Evolutionary conservation across 2,888 invertebrate genomes (phyloP), one percentile per base, ranked within the genome.

Genomic region (Ptilodon capucinus): DNA sequence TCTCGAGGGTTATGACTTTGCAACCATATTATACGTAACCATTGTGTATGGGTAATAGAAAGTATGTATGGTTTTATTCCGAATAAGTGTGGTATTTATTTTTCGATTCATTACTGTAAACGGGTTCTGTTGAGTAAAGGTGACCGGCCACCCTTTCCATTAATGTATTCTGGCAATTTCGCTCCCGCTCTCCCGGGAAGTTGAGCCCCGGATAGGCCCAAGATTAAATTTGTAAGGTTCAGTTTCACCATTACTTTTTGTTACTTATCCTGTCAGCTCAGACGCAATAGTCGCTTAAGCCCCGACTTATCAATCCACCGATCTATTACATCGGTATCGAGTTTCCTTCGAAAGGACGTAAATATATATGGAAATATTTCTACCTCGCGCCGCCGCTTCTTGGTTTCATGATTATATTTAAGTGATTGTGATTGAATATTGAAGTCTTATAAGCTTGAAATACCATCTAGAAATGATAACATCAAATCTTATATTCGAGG

Each of bases 91-190:
- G 44, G 53, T 56, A 57, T 57, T 62, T 73, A 71, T 78, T 80
- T 78, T 73, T 64, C 65, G 66, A 78, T 79, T 77, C 69, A 56
- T 58, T 59, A 63, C 67, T 74, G 71, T 73, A 76, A n/a, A n/a
- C n/a, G n/a, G n/a, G n/a, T n/a, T n/a, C n/a, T n/a, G n/a, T n/a
- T n/a, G n/a, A n/a, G n/a, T n/a, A n/a, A 63, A 62, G 74, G 19
- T 14, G 38, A 38, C 19, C 38, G 19, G 49, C 67, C 74, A 71
- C 76, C 76, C 76, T 77, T 71, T 65, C 64, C 70, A 69, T 76
- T 86, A 86, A 88, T 87, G 80, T 86, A 88, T 87, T 87, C 87
- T 70, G 79, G 79, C 78, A 84, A 85, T 88, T 85, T 81, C 73
- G 70, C 81, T 68, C 76, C 74, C 74, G 76, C 69, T 60, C 71